phyloP scores from a whole-genome alignment of 2,888 invertebrate species.

The Lottia scabra region DNA sequence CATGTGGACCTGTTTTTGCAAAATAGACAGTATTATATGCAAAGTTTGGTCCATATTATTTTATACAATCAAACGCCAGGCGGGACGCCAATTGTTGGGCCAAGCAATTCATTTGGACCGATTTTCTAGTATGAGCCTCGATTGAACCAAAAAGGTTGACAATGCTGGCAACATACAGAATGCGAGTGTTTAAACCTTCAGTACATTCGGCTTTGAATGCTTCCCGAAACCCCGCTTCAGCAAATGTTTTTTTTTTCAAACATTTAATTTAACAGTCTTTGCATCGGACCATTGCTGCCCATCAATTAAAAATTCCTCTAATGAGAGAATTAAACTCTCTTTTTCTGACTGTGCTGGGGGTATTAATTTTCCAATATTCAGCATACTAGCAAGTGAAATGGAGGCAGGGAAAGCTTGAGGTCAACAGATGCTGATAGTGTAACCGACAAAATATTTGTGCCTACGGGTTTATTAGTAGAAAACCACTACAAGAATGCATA shows the following conservation, averaged over 20 bases:
- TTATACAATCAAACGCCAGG: background rate
- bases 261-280: no score
- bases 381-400: no score
- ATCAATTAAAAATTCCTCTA: no score
- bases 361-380: no score
- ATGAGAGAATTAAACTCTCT: no score
- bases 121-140: background rate
- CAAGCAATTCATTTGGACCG: background rate
- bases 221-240: background rate
- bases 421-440: no score
- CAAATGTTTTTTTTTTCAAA: background rate
- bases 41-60: background rate
- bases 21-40: background rate
- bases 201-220: background rate
- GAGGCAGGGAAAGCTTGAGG: no score
- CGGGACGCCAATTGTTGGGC: background rate
- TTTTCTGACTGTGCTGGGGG: no score
- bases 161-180: background rate
- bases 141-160: background rate
- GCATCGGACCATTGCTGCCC: no score
- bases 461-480: no score
- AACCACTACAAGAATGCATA: no score
- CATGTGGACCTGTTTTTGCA: background rate
- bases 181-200: background rate
- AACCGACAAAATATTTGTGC: no score